phyloP scores from a whole-genome alignment of 2,888 invertebrate species.

The Drosophila mimetica region DNA sequence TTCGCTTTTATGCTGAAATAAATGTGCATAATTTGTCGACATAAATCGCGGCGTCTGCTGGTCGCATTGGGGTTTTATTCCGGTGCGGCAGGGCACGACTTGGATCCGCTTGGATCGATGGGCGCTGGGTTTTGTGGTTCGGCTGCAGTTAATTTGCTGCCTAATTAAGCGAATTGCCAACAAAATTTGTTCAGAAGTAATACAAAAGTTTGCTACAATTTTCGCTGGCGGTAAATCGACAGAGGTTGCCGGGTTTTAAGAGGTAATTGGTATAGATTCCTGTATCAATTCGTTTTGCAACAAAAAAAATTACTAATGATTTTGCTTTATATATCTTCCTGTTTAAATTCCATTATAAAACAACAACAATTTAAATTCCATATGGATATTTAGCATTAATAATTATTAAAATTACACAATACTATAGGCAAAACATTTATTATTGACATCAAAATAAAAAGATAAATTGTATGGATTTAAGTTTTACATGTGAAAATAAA shows the following conservation, averaged over 20 bases:
- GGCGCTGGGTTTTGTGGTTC: conserved; percentile 14
- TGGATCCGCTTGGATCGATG: conserved; percentile 23
- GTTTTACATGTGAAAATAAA: too few species aligned
- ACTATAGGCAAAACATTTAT: too few species aligned
- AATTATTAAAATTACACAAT: too few species aligned
- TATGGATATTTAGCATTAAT: too few species aligned
- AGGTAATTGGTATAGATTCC: not conserved
- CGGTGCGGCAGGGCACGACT: not conserved
- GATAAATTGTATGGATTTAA: too few species aligned
- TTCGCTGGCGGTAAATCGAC: not conserved
- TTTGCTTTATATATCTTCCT: too few species aligned
- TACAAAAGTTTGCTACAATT: not conserved
- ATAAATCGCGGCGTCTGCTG: conserved; percentile 55
- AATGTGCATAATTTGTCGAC: conserved; percentile 72
- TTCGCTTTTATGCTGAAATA: conserved; percentile 52
- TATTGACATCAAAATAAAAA: too few species aligned
- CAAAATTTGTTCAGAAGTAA: conserved; percentile 8
- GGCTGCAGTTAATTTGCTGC: conserved; percentile 53
- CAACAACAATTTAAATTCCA: too few species aligned
- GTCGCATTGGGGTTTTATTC: conserved; percentile 18
- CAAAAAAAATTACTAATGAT: too few species aligned
- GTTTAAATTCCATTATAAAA: too few species aligned
- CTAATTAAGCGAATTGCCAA: conserved; percentile 51
- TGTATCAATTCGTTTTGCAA: not conserved
- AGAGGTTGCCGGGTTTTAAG: not conserved